These are phyloP conservation scores for Hoplias malabaricus DNA, from an alignment of 2,113 vertebrate genomes.

Conservation along the genomic window DNA sequence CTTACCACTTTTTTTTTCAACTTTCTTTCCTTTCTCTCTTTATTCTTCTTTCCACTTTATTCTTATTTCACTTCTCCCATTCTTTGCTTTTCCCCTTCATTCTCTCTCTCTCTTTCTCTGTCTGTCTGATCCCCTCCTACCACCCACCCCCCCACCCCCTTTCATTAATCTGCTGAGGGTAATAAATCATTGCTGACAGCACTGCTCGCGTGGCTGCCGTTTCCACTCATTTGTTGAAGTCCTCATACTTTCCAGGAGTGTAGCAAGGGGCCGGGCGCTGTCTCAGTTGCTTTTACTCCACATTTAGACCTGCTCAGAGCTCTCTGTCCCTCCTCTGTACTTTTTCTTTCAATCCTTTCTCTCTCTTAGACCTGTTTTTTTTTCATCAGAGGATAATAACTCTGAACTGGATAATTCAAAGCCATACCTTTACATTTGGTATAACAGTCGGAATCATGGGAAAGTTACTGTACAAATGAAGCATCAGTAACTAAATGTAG, in stretches of 20 bases:
- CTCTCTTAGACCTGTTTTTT: background rate
- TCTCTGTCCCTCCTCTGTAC: background rate
- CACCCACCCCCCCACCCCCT: conserved; percentile 30
- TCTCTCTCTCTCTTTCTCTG: background rate
- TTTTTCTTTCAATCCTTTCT: background rate
- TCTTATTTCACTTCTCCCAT: too few species aligned
- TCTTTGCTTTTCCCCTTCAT: background rate
- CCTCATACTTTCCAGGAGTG: conserved; percentile 66
- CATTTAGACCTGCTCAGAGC: background rate
- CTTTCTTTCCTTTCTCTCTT: background rate
- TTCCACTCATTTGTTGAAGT: conserved; percentile 79
- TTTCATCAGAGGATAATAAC: background rate
- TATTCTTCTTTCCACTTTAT: too few species aligned
- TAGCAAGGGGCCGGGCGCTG: conserved; percentile 57
- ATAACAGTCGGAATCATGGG: too few species aligned
- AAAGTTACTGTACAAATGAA: too few species aligned
- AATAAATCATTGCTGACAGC: conserved; percentile 79
- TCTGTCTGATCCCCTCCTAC: conserved; percentile 19
- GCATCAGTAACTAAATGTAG: too few species aligned
- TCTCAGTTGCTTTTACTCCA: background rate
- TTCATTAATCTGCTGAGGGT: conserved; percentile 60
- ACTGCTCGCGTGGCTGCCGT: conserved; percentile 68
- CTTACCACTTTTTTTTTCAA: background rate
- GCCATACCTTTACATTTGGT: too few species aligned
- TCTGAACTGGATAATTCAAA: too few species aligned